Percentiles rank a stretch among this genome's conserved stretches.
phyloP scores from a whole-genome alignment of 64 coral and sea anemone species.

The Catalaphyllia jardinei region DNA sequence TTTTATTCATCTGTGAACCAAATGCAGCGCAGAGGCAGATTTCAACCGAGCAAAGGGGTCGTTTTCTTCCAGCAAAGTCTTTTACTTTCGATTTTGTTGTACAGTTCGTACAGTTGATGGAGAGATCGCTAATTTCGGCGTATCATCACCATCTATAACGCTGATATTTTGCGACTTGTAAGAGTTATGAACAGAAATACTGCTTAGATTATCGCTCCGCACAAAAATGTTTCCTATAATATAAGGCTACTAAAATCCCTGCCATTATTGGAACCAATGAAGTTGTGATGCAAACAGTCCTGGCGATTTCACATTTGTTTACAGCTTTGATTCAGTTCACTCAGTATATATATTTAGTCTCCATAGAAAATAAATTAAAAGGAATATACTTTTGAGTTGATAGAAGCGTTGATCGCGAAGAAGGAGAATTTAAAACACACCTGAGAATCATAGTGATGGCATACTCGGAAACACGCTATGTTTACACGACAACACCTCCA shows the following conservation, averaged over 20 bases:
- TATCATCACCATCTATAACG: background rate
- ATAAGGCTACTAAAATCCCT: background rate
- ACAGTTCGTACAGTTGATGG: too few relatives aligned
- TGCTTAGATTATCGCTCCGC: background rate
- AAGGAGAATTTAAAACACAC: background rate
- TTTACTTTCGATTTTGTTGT: constrained; percentile 5
- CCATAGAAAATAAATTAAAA: background rate
- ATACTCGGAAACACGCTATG: background rate
- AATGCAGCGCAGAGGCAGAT: background rate
- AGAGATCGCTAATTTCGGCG: background rate
- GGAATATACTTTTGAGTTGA: background rate
- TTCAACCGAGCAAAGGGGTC: background rate
- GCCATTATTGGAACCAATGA: background rate
- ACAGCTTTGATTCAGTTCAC: background rate
- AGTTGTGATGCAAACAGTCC: background rate
- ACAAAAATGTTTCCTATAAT: background rate
- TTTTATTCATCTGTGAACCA: background rate
- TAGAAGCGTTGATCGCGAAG: background rate
- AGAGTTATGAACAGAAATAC: background rate
- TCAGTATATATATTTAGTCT: background rate
- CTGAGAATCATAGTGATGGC: background rate
- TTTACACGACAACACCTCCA: constrained; percentile 41
- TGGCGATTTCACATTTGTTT: constrained; percentile 4
- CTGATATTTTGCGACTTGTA: background rate
- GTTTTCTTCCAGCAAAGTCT: background rate